Conservation (phyloP, 1,140 invertebrate species). For the Dermatophagoides farinae region DNA sequence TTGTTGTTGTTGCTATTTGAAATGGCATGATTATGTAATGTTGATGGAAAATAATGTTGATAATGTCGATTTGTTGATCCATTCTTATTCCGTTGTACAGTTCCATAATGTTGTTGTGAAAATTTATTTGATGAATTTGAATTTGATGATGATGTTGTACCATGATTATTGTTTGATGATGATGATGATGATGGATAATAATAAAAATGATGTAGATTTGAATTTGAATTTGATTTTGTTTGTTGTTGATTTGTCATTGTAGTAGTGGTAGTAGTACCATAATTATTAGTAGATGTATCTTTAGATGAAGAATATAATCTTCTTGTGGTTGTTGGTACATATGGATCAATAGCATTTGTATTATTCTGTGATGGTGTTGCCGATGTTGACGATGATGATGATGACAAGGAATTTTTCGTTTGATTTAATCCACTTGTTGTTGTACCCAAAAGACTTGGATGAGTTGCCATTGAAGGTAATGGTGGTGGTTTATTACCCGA, state of each 20-base stretch:
- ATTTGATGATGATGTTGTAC: neutral
- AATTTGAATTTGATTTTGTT: neutral
- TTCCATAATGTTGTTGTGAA: neutral
- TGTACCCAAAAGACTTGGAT: neutral
- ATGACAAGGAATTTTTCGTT: neutral
- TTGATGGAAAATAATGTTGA: conserved; percentile 1
- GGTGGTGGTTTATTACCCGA: neutral
- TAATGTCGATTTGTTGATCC: neutral
- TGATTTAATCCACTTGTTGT: neutral
- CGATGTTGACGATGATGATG: conserved; percentile 4
- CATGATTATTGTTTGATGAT: neutral
- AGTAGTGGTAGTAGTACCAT: neutral
- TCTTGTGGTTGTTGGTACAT: no score
- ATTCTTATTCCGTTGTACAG: neutral
- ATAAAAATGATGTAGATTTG: no score
- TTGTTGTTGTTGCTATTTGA: neutral
- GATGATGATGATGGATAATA: neutral
- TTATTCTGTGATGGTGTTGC: neutral
- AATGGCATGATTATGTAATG: neutral
- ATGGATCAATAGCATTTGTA: no score
- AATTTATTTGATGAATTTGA: neutral
- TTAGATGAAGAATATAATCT: no score
- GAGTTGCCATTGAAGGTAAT: conserved; percentile 2
- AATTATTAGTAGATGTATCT: neutral
- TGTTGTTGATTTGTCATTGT: no score